Base-by-base conservation (phyloP, 1,140 invertebrate genomes). In the Diachasma alloeum region DNA sequence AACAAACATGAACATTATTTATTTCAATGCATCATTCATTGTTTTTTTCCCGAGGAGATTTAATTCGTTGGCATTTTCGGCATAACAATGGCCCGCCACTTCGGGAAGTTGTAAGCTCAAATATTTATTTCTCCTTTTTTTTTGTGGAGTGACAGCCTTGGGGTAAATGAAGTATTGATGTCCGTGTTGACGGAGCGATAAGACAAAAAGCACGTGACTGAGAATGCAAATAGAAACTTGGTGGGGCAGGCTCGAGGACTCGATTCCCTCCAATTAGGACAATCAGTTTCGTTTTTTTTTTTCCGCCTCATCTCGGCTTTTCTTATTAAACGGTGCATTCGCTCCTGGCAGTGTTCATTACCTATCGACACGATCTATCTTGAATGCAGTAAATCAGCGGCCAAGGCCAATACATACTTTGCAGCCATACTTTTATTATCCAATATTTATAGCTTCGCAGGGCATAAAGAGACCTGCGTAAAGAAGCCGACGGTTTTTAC, bases 371-470 rank as follows among this genome's bases (percentile, higher is more conserved):
- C 66, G 24, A 75, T 63, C 24, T 39, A 39, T 66, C 68, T 76
- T 8, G 4, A 76, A 46, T 72, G 69, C 31, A 17, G 67, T 72
- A 76, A 76, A 76, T 70, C 56, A 69, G 22, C 53, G 53, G 69
- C 56, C 75, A 76, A 76, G 75, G 75, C 48, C 42, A 72, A 15
- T 15, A 72, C 46, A 19, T 63, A 59, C 56, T 71, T 72, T 44
- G 68, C 69, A 72, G 53, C 69, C 68, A 66, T 76, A 76, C 48
- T 72, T 67, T 42, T 75, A 53, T 76, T 76, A 76, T 76, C 56
- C 69, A 76, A 76, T 76, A 76, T 76, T 76, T 76, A 72, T 66
- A 71, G 75, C 75, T 39, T 76, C 22, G 37, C 26, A 69, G 53
- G 70, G 44, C 6, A 76, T 48, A 71, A 42, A 15, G 37, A 31